Evolutionary conservation across 2,888 invertebrate species (phyloP), one percentile per base, ranked within the genome.

Genomic region (Apomyelois bistriatella): DNA sequence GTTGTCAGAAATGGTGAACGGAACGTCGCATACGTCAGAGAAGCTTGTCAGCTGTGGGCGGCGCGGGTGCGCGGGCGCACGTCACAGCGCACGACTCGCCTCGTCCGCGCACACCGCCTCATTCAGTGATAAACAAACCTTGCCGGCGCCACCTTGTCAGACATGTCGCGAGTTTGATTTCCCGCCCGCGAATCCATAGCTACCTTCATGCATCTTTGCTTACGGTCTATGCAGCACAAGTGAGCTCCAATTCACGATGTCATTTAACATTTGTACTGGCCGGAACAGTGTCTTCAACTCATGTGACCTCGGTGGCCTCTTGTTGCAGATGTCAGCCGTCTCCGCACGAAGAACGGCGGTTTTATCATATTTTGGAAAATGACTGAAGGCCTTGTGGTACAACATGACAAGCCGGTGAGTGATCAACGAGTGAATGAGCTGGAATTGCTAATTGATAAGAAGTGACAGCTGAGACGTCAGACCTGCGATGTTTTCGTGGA

Each of bases 331-430:
- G 88, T 81, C 86, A 86, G 74, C 87, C 85, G 74, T 83, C 82
- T 74, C 85, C 86, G 83, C 85, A 88, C 77, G 79, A 75, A 75
- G 79, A 76, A 72, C 82, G 89, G 85, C 88, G 88, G 75, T 87
- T 86, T 78, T 88, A 87, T 85, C 87, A 89, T 71, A 89, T 86
- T 76, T 79, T 90, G 76, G 89, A 89, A 88, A 89, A 90, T 90
- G 89, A 89, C 89, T 89, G 89, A 89, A 79, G 85, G 85, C 72
- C 72, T 75, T 63, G 67, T 70, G 51, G 66, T 71, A 65, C 79
- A 78, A 70, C 79, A 88, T 89, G 88, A 82, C 68, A 85, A 85
- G 77, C 79, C 87, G 85, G 89, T 90, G 75, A 89, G 89, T 86
- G 67, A 56, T 61, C 58, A 48, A 53, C 52, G 53, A 50, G 41